Evolutionary conservation across 2,797 vertebrate genomes (phyloP).

Genomic region (Pipistrellus pygmaeus): DNA sequence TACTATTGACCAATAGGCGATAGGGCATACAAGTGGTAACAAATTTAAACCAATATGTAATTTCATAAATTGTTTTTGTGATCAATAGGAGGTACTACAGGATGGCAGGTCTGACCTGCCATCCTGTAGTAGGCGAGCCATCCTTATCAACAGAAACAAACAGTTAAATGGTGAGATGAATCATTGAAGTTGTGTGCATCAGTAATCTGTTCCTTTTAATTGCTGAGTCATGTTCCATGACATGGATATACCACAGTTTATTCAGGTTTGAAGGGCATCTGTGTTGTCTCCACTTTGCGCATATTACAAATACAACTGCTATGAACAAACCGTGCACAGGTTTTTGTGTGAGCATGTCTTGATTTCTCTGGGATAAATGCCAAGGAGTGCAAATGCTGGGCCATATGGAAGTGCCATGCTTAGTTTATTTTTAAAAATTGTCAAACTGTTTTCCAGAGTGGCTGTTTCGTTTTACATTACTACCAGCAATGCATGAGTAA

Average conservation of each 20-base stretch:
- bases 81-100: neutral
- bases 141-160: neutral
- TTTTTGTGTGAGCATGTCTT: slow-evolving; percentile 4
- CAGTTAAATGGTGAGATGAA: neutral
- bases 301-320: neutral
- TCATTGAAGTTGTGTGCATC: neutral
- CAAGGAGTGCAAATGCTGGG: neutral
- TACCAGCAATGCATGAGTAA: neutral
- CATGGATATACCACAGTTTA: neutral
- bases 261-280: neutral
- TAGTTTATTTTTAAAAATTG: slow-evolving; percentile 13
- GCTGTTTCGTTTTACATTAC: neutral
- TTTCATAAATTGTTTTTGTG: slow-evolving; percentile 33
- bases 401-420: neutral
- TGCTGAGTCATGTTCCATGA: neutral
- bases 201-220: neutral
- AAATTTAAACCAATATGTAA: neutral
- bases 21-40: neutral
- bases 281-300: neutral
- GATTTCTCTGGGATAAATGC: slow-evolving; percentile 34
- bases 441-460: neutral
- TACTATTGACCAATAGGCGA: neutral
- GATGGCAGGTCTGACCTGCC: neutral
- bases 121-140: neutral
- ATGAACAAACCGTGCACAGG: neutral